Evolutionary conservation across 1,140 invertebrate genomes (phyloP), one percentile per base, ranked within the genome.

Genomic region (Drosophila insularis): DNA sequence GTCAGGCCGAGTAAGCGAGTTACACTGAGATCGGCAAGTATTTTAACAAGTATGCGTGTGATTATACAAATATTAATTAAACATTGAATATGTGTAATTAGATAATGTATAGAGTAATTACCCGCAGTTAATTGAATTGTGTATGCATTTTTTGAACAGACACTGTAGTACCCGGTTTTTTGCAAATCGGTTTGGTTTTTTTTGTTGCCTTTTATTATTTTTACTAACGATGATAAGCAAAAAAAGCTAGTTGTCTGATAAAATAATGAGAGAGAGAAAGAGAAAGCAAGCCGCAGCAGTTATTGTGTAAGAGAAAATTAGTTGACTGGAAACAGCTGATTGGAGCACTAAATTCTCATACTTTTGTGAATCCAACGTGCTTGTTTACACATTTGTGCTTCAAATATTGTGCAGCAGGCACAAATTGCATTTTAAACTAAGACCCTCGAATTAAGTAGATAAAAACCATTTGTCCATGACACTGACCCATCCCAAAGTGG

Each of bases 221-320:
- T 35, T 65, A 43, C 13, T 78, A 78, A 78, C 53, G 72, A 75
- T 71, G 75, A 78, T 71, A 75, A 68, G 58, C 50, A 23, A 59
- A 71, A 68, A 55, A 32, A 13, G 17, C 2, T 11, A 32, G 8
- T 21, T 21, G 21, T 21, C 21, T 21, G 66, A 39, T 37, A 67
- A 54, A 17, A 21, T 32, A 39, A n/a, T 40, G 63, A 37, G 6
- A 61, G 71, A 74, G 71, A 61, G 72, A 37, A 55, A 67, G 62
- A 35, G n/a, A 40, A 46, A 64, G 27, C 31, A 19, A 17, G 23
- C 11, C 6, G n/a, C 13, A 32, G 17, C 31, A 11, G 61, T 43
- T 59, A 71, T 4, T 40, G n/a, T 32, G 35, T 71, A 63, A 55
- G 53, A 73, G 68, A 65, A 65, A 63, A 5, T 8, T 61, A 10